phyloP scores from a whole-genome alignment of 2,888 invertebrate genomes.

The Buathra laborator region DNA sequence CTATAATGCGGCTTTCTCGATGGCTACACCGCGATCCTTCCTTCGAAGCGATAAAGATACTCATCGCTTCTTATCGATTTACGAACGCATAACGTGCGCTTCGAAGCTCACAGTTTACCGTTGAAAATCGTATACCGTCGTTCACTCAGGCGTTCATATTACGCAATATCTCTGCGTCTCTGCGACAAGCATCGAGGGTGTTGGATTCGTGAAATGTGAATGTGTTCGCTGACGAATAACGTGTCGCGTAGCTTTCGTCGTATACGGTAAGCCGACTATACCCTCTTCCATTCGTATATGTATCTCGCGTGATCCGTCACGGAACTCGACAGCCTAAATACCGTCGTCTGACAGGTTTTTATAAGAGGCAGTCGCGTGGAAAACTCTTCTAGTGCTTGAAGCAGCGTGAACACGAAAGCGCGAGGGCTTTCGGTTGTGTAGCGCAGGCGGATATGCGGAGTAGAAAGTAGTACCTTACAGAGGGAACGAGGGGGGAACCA shows the following conservation, averaged over 20 bases:
- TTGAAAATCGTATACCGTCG: conserved; percentile 18
- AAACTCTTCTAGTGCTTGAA: conserved; percentile 62
- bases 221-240: conserved; percentile 9
- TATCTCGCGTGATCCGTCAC: conserved; percentile 73
- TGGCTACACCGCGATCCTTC: background rate
- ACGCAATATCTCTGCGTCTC: conserved; percentile 13
- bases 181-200: conserved; percentile 17
- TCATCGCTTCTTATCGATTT: background rate
- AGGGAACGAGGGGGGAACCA: conserved; percentile 43
- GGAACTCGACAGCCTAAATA: conserved; percentile 76
- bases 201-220: conserved; percentile 45
- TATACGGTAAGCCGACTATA: conserved; percentile 56
- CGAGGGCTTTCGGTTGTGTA: conserved; percentile 23
- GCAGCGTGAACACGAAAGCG: conserved; percentile 43
- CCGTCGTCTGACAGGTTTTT: conserved; percentile 74
- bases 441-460: conserved; percentile 22
- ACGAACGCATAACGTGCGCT: background rate
- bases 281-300: conserved; percentile 24
- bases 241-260: conserved; percentile 24
- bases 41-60: conserved; percentile 35
- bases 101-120: background rate
- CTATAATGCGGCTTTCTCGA: conserved; percentile 29
- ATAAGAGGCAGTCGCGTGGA: conserved; percentile 66
- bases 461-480: conserved; percentile 5
- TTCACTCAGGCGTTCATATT: background rate